A percentile compares a stretch with the other conserved stretches of the same genome.
These are phyloP conservation scores for Carpatolechia fugitivella DNA, from an alignment of 2,888 invertebrate species.

Conservation along the genomic window DNA sequence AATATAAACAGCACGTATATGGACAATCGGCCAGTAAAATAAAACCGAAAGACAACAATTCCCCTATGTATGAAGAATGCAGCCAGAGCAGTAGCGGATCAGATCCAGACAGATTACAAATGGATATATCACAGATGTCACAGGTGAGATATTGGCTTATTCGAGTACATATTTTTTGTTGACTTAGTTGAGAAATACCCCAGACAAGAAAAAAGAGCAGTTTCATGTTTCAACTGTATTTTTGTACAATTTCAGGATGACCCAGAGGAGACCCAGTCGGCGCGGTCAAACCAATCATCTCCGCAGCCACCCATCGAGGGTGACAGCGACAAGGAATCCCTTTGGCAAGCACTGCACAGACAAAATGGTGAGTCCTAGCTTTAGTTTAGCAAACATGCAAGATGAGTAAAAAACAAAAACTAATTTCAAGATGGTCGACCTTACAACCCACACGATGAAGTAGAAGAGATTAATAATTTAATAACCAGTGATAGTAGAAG, in stretches of 20 bases:
- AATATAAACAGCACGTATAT: constrained; percentile 62
- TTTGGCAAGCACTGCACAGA: constrained; percentile 75
- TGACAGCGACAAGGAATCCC: constrained; percentile 76
- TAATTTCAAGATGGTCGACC: too few species aligned
- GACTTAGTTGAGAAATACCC: too few species aligned
- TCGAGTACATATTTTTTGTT: too few species aligned
- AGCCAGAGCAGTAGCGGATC: constrained; percentile 85
- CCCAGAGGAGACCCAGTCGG: constrained; percentile 73
- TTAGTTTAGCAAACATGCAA: too few species aligned
- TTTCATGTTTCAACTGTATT: too few species aligned
- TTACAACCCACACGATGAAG: too few species aligned
- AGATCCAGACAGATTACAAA: constrained; percentile 86
- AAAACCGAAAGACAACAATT: constrained; percentile 63
- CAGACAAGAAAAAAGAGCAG: too few species aligned
- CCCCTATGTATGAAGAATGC: constrained; percentile 77
- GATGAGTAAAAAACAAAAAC: too few species aligned
- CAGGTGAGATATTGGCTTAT: constrained; percentile 56
- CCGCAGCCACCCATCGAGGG: constrained; percentile 63
- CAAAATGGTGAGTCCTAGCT: constrained; percentile 80
- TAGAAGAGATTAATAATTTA: too few species aligned
- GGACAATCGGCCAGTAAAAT: constrained; percentile 47
- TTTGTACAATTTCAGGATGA: constrained; percentile 53
- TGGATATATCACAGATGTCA: constrained; percentile 81
- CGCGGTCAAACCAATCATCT: constrained; percentile 69
- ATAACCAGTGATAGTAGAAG: too few species aligned